phyloP scores from a whole-genome alignment of 2,113 vertebrate species.

The Mionectes macconnelli region DNA sequence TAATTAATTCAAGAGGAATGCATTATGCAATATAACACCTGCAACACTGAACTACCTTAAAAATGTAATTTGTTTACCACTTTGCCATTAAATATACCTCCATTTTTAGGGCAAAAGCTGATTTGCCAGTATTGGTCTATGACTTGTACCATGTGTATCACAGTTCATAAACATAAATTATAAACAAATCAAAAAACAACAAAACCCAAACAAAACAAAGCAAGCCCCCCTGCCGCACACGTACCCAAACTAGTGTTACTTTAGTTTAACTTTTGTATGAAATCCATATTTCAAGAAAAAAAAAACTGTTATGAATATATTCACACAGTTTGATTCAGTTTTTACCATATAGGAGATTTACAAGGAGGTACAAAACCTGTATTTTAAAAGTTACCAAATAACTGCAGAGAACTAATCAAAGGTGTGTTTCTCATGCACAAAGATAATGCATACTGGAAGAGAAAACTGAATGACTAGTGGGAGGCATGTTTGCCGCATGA shows the following conservation, averaged over 20 bases:
- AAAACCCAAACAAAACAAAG: not conserved
- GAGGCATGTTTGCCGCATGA: not conserved
- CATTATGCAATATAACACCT: not conserved
- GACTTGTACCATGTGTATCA: not conserved
- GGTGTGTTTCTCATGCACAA: not conserved
- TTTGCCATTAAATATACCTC: not conserved
- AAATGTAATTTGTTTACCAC: not conserved
- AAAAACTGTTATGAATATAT: not conserved
- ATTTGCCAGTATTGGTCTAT: not conserved
- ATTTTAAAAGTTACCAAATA: not conserved
- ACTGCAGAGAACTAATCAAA: not conserved
- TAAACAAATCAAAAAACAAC: not conserved
- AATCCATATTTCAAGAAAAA: not conserved
- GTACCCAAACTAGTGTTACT: not conserved
- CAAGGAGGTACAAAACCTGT: not conserved
- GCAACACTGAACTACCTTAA: not conserved
- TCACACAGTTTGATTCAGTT: not conserved
- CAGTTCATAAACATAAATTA: not conserved
- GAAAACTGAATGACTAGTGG: not conserved
- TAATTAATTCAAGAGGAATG: not conserved
- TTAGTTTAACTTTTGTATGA: not conserved
- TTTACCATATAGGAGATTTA: not conserved
- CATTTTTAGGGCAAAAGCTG: not conserved
- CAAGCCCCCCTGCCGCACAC: rapidly evolving
- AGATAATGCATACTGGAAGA: not conserved